A percentile compares a stretch with the other conserved stretches of the same genome.
phyloP scores from a whole-genome alignment of 2,888 invertebrate species.

The Gryllus longicercus region DNA sequence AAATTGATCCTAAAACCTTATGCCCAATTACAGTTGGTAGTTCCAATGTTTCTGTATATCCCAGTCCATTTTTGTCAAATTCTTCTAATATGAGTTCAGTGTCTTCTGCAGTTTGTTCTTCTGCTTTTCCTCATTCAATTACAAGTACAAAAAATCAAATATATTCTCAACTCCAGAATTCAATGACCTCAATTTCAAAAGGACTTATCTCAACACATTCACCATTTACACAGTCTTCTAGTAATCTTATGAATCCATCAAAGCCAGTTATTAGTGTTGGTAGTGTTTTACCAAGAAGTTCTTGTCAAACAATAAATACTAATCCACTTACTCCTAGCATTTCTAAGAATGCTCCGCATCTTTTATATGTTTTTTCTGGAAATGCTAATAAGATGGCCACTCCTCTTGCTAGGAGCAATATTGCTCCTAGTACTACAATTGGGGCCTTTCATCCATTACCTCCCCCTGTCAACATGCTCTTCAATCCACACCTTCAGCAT shows the following conservation, averaged over 20 bases:
- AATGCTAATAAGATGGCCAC: neutral
- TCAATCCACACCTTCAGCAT: conserved; percentile 32
- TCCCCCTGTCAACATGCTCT: conserved; percentile 35
- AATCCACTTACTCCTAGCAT: neutral
- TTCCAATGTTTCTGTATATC: neutral
- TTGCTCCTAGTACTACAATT: neutral
- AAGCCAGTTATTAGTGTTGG: neutral
- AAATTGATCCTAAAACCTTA: conserved; percentile 58
- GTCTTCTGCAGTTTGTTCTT: too few relatives aligned
- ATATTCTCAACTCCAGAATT: neutral
- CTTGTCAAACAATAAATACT: neutral
- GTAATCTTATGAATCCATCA: neutral
- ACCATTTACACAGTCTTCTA: neutral
- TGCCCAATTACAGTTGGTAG: conserved; percentile 50
- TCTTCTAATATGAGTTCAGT: neutral
- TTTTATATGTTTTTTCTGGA: neutral
- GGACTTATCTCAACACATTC: neutral
- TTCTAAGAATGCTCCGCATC: neutral
- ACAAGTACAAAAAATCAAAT: neutral
- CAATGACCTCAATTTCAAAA: neutral
- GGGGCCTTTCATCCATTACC: conserved; percentile 34
- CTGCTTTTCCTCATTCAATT: neutral
- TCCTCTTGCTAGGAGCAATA: neutral
- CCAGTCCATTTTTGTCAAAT: conserved; percentile 19
- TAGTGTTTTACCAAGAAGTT: neutral